Base-by-base conservation (phyloP, 2,113 vertebrate species). In the Rhinogobius similis region DNA sequence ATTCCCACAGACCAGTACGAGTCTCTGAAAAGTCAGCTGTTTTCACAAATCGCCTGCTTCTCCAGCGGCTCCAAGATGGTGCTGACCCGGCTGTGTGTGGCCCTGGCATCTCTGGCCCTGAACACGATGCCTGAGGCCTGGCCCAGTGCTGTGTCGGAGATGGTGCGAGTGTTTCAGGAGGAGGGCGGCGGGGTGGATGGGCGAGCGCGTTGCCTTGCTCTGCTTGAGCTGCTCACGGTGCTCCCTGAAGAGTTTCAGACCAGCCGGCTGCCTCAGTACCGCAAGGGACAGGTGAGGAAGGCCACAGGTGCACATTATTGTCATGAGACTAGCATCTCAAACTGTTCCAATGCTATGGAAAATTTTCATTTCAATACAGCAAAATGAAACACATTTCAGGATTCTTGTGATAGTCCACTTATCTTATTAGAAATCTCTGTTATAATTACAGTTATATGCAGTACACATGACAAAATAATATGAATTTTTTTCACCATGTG, bases 241-340 rank as follows among this genome's bases (percentile, higher is more conserved):
- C 91, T 99, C 83, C 98, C 98, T 0, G 98, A 99, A 92, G 98
- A 99, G 90, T 98, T 99, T 75, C 98, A 99, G 92, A 99, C 98
- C 72, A 98, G 96, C 79, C 96, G 97, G 13, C 93, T 99, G 59
- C 96, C 97, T 0, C 97, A 98, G 88, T 97, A 97, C 83, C 94
- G 96, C 71, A 98, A 97, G 80, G 95, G 96, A 68, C 95, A 96
- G 92, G 98, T 99, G 21, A 87, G 94, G 78, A 26, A 5, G 44
- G 46, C 46, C 52, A 26, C 12, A n/a, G 52, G 11, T 14, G 23
- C 21, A 55, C 11, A 50, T 50, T 10, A 50, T 50, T n/a, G 46
- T 10, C n/a, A 10, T 46, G 5, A 46, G 7, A 46, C 43, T 7
- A 36, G 1, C 5, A 36, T 36, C 9, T 7, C 32, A 36, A n/a